Base-by-base conservation (phyloP, 2,888 invertebrate species). In the Diaphora mendica region DNA sequence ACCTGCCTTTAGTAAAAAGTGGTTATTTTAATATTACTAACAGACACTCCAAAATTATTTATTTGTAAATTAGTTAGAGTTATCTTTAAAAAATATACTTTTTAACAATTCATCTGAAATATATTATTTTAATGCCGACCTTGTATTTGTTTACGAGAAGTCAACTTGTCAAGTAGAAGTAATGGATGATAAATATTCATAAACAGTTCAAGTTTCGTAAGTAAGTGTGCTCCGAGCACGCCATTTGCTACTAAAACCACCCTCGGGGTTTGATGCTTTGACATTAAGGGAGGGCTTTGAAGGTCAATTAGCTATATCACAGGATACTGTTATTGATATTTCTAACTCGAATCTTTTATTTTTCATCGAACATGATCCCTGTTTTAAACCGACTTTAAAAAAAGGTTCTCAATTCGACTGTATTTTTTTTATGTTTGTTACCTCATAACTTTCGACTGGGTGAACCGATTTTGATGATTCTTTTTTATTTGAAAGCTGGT, bases 141-240 rank as follows among this genome's bases (percentile, higher is more conserved):
- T 30, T 9, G 26, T 73, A 75, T 82, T 79, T 82, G 77, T 80
- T 84, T 84, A 77, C 75, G 73, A 78, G 75, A 74, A 72, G 72
- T 75, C 76, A 70, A 74, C 70, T 80, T 82, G 82, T 84, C 80
- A 77, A 66, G 76, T 72, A 65, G 74, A 80, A 73, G 78, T 84
- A 82, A 82, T 84, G 82, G 82, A 70, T 84, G 74, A 76, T 82
- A 82, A 82, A 82, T 82, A 82, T 82, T 82, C 82, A 82, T 80
- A 76, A 84, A 73, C 72, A 55, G 80, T 77, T 82, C 82, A 68
- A 78, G 82, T 84, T 82, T 78, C 82, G 71, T 55, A 68, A 69
- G 71, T 77, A 42, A 82, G 78, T 79, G 80, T 66, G 73, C 77
- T 75, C 74, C 68, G 71, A 72, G 71, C 70, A 68, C 74, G 72